These are phyloP conservation scores for Planococcus citri DNA, from an alignment of 1,140 invertebrate genomes.

Conservation along the genomic window DNA sequence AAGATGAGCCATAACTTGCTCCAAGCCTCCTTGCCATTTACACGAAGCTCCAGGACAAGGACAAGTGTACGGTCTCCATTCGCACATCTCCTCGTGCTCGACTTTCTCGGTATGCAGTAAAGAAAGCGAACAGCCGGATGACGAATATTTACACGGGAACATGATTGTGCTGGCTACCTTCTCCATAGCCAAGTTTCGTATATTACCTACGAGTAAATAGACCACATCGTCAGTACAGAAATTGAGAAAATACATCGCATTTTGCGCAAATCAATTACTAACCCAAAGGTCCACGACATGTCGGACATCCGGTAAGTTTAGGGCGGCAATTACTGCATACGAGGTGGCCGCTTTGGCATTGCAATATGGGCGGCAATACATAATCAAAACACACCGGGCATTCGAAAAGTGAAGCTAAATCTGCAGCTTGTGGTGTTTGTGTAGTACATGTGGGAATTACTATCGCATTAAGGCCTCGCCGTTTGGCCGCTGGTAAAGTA, in stretches of 20 bases:
- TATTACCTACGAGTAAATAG: constrained; percentile 58
- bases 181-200: constrained; percentile 97
- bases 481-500: background rate
- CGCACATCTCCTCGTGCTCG: constrained; percentile 96
- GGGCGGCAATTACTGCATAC: constrained; percentile 91
- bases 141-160: constrained; percentile 98
- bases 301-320: constrained; percentile 93
- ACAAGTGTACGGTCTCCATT: constrained; percentile 93
- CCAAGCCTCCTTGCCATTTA: constrained; percentile 94
- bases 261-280: no score
- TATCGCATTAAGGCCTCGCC: constrained; percentile 9
- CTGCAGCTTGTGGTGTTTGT: constrained; percentile 43
- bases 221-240: no score
- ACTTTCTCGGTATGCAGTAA: constrained; percentile 91
- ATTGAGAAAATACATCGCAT: no score
- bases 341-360: constrained; percentile 76
- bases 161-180: constrained; percentile 95
- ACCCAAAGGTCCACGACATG: constrained; percentile 85
- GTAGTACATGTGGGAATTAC: background rate
- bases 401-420: constrained; percentile 91
- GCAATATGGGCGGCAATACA: constrained; percentile 89
- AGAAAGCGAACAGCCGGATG: constrained; percentile 84
- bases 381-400: constrained; percentile 99
- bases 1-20: constrained; percentile 95
- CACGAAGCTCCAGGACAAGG: constrained; percentile 97